Evolutionary conservation across 2,113 vertebrate genomes (phyloP), one percentile per base, ranked within the genome.

Genomic region (Varanus komodoensis): DNA sequence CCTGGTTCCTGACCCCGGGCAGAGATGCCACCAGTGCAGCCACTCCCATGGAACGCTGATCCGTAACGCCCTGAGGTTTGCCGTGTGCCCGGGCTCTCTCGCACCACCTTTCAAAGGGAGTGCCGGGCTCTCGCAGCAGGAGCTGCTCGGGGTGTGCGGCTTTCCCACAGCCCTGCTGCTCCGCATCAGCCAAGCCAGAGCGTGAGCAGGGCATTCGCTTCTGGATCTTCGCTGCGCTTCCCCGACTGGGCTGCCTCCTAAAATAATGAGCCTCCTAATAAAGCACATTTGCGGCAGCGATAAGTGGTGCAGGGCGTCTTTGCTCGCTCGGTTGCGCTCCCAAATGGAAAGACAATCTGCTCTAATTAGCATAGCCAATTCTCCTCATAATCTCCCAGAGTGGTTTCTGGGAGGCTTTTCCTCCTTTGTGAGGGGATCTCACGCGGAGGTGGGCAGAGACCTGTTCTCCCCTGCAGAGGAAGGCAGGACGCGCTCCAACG

Each of bases 281-380:
- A 32, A 23, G 79, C 5, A 1, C 4, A 1, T 44, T 44, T n/a
- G 27, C 67, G 57, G 79, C 7, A 6, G 44, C 6, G 61, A 71
- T 19, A 38, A 38, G 12, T 9, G 80, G 80, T 32, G 50, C 68
- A 8, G 21, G 8, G 68, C 71, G 61, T 82, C 25, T 54, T n/a
- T 1, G 50, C 68, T 34, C 34, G 12, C 29, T 17, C 79, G 3
- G 38, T 44, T 44, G 38, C 38, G 38, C 25, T 32, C 87, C 15
- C 25, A 38, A 29, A 71, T 23, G 23, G 29, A 34, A 34, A 32
- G 52, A 83, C 34, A 74, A 57, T 44, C 3, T 61, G 50, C 69
- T 89, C 67, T 44, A 74, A 73, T 74, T 73, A 89, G 34, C 87
- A 89, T 2, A 21, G n/a, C 27, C 38, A 61, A 32, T 89, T 64